Evolutionary conservation across 2,888 invertebrate genomes (phyloP).

Genomic region (Drosophila ochracea): DNA sequence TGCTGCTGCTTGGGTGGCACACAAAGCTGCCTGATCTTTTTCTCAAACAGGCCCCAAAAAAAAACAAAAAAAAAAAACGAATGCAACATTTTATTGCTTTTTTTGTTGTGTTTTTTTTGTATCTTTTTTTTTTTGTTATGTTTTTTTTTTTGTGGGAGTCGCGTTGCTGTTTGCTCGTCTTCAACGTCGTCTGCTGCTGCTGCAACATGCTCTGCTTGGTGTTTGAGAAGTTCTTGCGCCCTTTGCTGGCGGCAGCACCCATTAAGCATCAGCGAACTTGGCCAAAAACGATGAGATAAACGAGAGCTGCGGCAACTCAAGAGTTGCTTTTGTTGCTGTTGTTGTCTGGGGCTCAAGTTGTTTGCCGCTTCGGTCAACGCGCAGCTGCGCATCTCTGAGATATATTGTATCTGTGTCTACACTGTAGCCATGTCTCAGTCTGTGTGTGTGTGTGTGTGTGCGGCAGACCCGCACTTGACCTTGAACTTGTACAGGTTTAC

Average conservation of each 20-base stretch:
- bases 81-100: not conserved
- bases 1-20: slow-evolving; percentile 59
- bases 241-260: slow-evolving; percentile 24
- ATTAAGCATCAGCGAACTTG: slow-evolving; percentile 36
- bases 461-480: slow-evolving; percentile 71
- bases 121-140: not conserved
- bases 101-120: not conserved
- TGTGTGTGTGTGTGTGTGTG: slow-evolving; percentile 18
- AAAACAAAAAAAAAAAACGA: slow-evolving; percentile 19
- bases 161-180: slow-evolving; percentile 11
- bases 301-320: slow-evolving; percentile 47
- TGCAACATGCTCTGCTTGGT: slow-evolving; percentile 4
- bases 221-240: slow-evolving; percentile 24
- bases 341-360: slow-evolving; percentile 32
- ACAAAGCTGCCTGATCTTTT: slow-evolving; percentile 1
- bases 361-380: slow-evolving; percentile 29
- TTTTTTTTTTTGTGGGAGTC: slow-evolving; percentile 24
- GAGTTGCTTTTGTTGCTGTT: slow-evolving; percentile 37
- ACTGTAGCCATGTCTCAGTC: slow-evolving; percentile 35
- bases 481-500: slow-evolving; percentile 80
- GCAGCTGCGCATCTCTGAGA: slow-evolving; percentile 58
- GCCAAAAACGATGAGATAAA: slow-evolving; percentile 35
- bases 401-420: slow-evolving; percentile 39
- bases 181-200: slow-evolving; percentile 7
- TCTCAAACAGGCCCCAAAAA: slow-evolving; percentile 15